Conservation (phyloP, 2,888 invertebrate genomes). For the Thecophora atra region DNA sequence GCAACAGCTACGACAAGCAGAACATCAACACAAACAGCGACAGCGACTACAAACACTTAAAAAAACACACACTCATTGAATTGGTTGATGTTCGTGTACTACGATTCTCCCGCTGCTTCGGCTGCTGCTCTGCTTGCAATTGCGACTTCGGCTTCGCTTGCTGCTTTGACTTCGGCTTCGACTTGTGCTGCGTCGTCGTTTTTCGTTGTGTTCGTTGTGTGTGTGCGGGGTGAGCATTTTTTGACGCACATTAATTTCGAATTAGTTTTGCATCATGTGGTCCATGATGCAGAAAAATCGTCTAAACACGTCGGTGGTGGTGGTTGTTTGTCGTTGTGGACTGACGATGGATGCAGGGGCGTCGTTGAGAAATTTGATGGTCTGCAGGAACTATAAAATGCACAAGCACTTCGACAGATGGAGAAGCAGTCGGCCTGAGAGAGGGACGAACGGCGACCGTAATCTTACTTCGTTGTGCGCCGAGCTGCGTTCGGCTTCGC, state of each 20-base stretch:
- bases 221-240: conserved; percentile 29
- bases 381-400: conserved; percentile 46
- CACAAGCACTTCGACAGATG: conserved; percentile 17
- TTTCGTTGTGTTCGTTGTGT: neutral
- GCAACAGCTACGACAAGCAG: conserved; percentile 24
- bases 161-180: no score
- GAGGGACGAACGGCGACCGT: neutral
- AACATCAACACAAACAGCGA: conserved; percentile 18
- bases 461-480: neutral
- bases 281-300: conserved; percentile 67
- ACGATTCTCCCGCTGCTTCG: neutral
- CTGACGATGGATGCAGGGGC: neutral
- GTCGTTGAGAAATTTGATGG: conserved; percentile 24
- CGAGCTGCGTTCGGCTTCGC: neutral
- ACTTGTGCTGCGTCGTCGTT: no score
- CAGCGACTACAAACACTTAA: conserved; percentile 17
- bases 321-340: conserved; percentile 22
- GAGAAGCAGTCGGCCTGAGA: neutral
- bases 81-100: neutral
- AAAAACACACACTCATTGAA: conserved; percentile 16
- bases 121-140: neutral
- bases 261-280: conserved; percentile 68
- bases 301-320: conserved; percentile 48
- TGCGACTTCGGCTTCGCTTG: neutral
- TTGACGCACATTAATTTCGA: conserved; percentile 66